Evolutionary conservation across 2,113 vertebrate genomes (phyloP).

Genomic region (Amazona guildingii): DNA sequence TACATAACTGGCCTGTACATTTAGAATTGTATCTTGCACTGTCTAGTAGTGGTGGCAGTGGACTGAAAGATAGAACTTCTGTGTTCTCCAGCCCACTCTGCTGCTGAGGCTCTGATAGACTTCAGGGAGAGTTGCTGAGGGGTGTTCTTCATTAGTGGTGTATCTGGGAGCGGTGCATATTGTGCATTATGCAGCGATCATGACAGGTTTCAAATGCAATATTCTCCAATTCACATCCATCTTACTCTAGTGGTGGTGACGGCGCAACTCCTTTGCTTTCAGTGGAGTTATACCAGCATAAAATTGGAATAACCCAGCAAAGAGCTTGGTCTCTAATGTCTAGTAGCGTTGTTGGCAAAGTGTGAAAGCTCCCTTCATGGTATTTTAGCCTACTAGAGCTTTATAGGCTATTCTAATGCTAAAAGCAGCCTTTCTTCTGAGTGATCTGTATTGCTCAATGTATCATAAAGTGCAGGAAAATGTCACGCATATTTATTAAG

Average conservation of each 20-base stretch:
- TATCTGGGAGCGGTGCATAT: rapidly evolving
- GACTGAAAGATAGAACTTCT: neutral
- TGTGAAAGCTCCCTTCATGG: neutral
- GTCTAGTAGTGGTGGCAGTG: neutral
- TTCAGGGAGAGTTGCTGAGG: neutral
- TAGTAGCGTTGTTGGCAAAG: neutral
- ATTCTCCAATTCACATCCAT: neutral
- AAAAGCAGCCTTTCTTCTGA: neutral
- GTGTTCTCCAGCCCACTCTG: neutral
- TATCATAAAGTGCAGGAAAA: neutral
- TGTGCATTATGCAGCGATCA: no score
- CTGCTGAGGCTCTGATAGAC: neutral
- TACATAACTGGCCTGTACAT: neutral
- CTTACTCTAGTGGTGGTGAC: neutral
- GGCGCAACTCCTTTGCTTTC: neutral
- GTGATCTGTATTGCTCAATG: neutral
- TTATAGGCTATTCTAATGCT: neutral
- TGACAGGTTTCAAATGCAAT: neutral
- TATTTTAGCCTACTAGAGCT: neutral
- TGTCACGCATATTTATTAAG: neutral
- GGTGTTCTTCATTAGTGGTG: neutral
- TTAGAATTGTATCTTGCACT: neutral
- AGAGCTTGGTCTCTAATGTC: neutral
- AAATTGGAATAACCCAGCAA: neutral
- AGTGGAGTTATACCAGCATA: neutral